Evolutionary conservation across 2,113 vertebrate genomes (phyloP), one percentile per base, ranked within the genome.

Genomic region (Rhizomys pruinosus): DNA sequence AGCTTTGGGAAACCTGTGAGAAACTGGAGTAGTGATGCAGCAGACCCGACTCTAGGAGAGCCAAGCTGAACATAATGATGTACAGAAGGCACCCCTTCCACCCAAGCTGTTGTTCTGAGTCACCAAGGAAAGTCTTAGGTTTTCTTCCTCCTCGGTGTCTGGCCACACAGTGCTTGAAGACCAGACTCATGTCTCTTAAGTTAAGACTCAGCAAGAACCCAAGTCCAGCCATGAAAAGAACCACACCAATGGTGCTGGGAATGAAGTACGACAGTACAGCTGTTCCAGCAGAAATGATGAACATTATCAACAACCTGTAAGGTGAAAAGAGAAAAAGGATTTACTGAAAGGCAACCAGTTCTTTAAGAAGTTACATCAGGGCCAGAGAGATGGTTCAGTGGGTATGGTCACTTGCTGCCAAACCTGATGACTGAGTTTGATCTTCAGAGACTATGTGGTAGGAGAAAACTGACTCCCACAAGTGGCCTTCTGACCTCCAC

Each of bases 201-300:
- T 99, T 99, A 98, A 99, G 98, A 98, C 99, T 99, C 94, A 99
- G 98, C 94, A 99, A 98, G 98, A 99, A 99, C 74, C 99, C 99
- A 98, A 97, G 98, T 95, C 98, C 99, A 96, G 98, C 98, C 97
- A 99, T 99, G 98, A 99, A 99, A 94, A 99, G 98, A 97, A 99
- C 98, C 93, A 99, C 98, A 94, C 98, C 99, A 87, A 99, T 94
- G 59, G 99, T 98, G 96, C 98, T 99, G 44, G 99, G 99, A 97
- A 99, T 99, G 97, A 99, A 99, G 98, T 99, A 99, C 11, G 99
- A 98, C 81, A 98, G 98, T 94, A 99, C 93, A 92, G 98, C 98
- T 85, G 99, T 98, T 95, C 98, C 98, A 64, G 98, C 95, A 84
- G 99, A 99, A 95, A 98, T 88, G 94, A 98, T 89, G 98, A 99